phyloP scores from a whole-genome alignment of 2,888 invertebrate species.

The Scelioninae gen. 2 region DNA sequence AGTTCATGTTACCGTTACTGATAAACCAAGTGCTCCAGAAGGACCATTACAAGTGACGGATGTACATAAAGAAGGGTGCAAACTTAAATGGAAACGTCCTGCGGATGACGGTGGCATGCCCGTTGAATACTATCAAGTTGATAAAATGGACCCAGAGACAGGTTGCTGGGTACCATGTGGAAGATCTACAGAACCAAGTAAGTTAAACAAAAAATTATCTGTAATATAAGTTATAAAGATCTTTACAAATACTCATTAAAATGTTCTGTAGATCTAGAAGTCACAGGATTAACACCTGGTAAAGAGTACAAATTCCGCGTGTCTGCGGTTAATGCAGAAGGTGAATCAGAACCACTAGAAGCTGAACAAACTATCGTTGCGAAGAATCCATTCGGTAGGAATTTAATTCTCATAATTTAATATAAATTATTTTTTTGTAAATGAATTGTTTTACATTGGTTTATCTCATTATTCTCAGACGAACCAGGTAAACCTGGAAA shows the following conservation, averaged over 20 bases:
- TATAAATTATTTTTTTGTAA: not conserved
- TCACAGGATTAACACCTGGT: constrained; percentile 90
- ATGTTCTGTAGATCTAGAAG: constrained; percentile 81
- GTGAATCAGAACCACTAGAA: constrained; percentile 94
- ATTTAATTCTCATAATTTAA: not conserved
- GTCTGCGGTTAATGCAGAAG: constrained; percentile 95
- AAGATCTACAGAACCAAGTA: constrained; percentile 87
- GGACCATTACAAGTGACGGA: constrained; percentile 93
- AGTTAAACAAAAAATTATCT: constrained; percentile 72
- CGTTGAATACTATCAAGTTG: constrained; percentile 96
- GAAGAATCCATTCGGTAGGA: constrained; percentile 94
- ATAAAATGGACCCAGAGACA: constrained; percentile 93
- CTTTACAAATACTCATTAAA: constrained; percentile 10
- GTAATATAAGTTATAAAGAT: constrained; percentile 6
- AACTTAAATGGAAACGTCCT: constrained; percentile 96
- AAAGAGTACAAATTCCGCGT: constrained; percentile 98
- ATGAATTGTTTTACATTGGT: no score
- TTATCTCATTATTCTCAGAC: constrained; percentile 79
- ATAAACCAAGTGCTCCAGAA: constrained; percentile 91
- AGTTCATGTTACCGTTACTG: constrained; percentile 88
- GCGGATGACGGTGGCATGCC: constrained; percentile 96
- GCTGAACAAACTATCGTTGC: constrained; percentile 91
- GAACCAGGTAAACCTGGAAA: constrained; percentile 92
- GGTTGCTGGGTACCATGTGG: constrained; percentile 93
- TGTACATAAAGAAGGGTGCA: constrained; percentile 94